phyloP scores from a whole-genome alignment of 1,140 invertebrate genomes.

The Holcopasites calliopsidis region DNA sequence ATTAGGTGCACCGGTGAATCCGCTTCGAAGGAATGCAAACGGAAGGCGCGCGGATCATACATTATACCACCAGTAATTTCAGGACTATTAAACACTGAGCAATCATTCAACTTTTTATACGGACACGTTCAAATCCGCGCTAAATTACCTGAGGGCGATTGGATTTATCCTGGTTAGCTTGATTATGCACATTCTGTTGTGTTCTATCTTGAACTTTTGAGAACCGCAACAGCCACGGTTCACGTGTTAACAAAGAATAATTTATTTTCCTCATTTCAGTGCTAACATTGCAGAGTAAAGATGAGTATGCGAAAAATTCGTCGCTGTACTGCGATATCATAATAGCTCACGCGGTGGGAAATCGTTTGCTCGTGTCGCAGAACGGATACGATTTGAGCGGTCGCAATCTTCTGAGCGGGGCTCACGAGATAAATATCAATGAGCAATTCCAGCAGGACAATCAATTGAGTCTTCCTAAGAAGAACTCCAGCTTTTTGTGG shows the following conservation, averaged over 20 bases:
- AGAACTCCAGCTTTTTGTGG: conserved; percentile 75
- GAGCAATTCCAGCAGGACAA: not conserved
- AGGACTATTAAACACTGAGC: conserved; percentile 84
- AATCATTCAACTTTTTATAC: conserved; percentile 81
- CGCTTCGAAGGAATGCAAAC: conserved; percentile 77
- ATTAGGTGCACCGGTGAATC: conserved; percentile 82
- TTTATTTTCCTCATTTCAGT: conserved; percentile 30
- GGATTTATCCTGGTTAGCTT: conserved; percentile 83
- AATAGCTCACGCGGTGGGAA: conserved; percentile 68
- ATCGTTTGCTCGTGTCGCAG: conserved; percentile 46
- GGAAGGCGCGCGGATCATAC: conserved; percentile 76
- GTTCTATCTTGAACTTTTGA: too few species aligned
- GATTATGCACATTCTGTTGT: not conserved
- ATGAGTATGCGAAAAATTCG: not conserved
- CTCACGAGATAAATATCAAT: not conserved
- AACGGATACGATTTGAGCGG: conserved; percentile 60
- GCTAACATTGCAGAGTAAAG: conserved; percentile 26
- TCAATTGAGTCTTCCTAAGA: conserved; percentile 7
- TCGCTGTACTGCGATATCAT: conserved; percentile 50
- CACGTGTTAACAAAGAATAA: not conserved
- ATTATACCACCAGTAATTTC: conserved; percentile 86
- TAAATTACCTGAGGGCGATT: conserved; percentile 84
- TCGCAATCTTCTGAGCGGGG: conserved; percentile 65
- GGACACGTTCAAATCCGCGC: conserved; percentile 83
- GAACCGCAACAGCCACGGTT: not conserved